These are phyloP conservation scores for Ariopsis seemanni DNA, from an alignment of 2,113 vertebrate species.

Conservation along the genomic window DNA sequence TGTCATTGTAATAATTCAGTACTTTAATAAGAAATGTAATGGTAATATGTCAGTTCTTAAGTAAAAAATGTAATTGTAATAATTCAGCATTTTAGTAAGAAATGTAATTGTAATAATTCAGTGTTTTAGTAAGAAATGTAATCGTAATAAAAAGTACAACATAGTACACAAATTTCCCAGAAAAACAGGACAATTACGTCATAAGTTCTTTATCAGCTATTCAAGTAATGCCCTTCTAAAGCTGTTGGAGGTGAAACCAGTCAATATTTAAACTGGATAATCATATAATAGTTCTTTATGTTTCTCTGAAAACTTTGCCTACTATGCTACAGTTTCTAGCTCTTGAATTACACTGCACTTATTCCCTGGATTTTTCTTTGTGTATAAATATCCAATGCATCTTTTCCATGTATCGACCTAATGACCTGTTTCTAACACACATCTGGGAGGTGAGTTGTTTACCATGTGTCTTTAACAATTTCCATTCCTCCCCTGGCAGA, in stretches of 20 bases:
- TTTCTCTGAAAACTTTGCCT: background rate
- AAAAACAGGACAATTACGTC: background rate
- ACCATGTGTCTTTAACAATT: conserved; percentile 44
- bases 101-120: background rate
- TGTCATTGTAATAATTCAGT: too few relatives aligned
- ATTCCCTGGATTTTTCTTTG: background rate
- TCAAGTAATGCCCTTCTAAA: background rate
- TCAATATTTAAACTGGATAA: background rate
- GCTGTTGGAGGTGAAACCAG: background rate
- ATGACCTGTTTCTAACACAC: conserved; percentile 8
- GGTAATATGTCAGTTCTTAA: too few relatives aligned
- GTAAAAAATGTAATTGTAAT: background rate
- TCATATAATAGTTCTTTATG: background rate
- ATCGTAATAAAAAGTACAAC: background rate
- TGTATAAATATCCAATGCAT: background rate
- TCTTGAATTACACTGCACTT: background rate
- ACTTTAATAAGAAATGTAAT: too few relatives aligned
- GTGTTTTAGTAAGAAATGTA: background rate
- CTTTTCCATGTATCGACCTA: background rate
- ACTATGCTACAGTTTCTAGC: background rate
- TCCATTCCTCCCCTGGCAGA: conserved; percentile 69
- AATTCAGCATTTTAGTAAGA: too few relatives aligned
- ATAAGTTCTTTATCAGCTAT: background rate
- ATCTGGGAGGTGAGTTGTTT: background rate
- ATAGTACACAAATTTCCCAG: background rate